Evolutionary conservation across 30 jellyfish, hydroid and myxozoan species (phyloP), one percentile per base, ranked within the genome.

Genomic region (Turritopsis dohrnii): DNA sequence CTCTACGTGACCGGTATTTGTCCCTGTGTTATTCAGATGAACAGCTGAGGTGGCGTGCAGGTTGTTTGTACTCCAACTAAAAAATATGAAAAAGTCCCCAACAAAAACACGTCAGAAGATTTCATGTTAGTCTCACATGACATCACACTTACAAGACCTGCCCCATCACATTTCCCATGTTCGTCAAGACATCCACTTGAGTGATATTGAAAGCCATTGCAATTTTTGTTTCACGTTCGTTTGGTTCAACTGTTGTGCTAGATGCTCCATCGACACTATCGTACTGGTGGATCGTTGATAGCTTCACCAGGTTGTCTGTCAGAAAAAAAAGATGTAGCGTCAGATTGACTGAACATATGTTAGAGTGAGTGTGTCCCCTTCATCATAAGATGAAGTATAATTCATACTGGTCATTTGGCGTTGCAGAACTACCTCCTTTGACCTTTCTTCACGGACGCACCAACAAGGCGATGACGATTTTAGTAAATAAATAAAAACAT

Each of bases 91-190:
- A 19, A 69, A 69, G 19, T 8, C 19, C 8, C 23, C 16, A 1
- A 69, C 77, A 7, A 7, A 19, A 69, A 69, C 29, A 8, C 19
- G 0, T 7, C 77, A 69, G 31, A 69, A 21, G 31, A 23, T 18
- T 60, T 60, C 73, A 60, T 23, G 73, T 60, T 60, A 60, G 21
- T 16, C n/a, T 54, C 19, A 72, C 21, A 72, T 19, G 24, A 29
- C 21, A 25, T 23, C 73, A 60, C 22, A 18, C 96, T 93, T 81
- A 93, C 98, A 88, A 82, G 21, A 94, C 96, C 83, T 93, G 98
- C 21, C 98, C 98, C 98, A 93, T 93, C 54, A 88, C 96, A 85
- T 93, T 93, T 52, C 98, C 98, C 96, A 89, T 93, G 87, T 93
- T 93, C 0, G 98, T 87, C 16, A 96, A 85, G 27, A 93, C 98